Conservation (phyloP, 1,140 invertebrate genomes). For the Bradysia coprophila region DNA sequence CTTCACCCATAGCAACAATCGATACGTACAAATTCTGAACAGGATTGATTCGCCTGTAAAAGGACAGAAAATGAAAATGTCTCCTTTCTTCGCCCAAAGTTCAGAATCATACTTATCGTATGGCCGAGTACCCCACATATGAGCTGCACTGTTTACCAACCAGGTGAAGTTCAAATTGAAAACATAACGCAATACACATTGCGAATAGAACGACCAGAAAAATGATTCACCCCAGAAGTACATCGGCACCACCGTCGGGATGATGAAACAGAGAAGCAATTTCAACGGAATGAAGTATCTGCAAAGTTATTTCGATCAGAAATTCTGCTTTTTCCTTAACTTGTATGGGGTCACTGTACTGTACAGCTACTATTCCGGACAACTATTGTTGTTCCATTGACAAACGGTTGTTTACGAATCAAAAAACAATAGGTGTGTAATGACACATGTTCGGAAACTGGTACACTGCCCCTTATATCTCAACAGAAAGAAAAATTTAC, state of each 20-base stretch:
- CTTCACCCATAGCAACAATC: constrained; percentile 41
- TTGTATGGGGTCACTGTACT: too few species aligned
- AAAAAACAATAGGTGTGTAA: too few species aligned
- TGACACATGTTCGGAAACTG: too few species aligned
- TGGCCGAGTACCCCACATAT: constrained; percentile 8
- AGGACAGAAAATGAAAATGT: too few species aligned
- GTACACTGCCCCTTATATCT: too few species aligned
- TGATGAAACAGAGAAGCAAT: constrained; percentile 47
- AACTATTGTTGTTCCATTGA: too few species aligned
- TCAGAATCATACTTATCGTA: constrained; percentile 1
- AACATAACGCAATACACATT: constrained; percentile 52
- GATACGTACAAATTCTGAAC: constrained; percentile 40
- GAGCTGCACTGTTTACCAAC: constrained; percentile 51
- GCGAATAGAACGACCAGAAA: constrained; percentile 33
- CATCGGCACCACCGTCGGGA: constrained; percentile 58
- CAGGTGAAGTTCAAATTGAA: constrained; percentile 68
- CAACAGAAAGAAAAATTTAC: constrained; percentile 24
- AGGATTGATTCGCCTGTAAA: constrained; percentile 40
- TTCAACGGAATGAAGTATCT: constrained; percentile 57
- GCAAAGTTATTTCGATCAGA: too few species aligned
- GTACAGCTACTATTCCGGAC: too few species aligned
- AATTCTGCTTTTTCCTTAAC: constrained; percentile 6
- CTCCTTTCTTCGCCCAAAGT: too few species aligned
- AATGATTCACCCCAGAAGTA: constrained; percentile 56
- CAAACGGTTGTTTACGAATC: too few species aligned